Evolutionary conservation across 1,140 invertebrate genomes (phyloP).

Genomic region (Triops longicaudatus): DNA sequence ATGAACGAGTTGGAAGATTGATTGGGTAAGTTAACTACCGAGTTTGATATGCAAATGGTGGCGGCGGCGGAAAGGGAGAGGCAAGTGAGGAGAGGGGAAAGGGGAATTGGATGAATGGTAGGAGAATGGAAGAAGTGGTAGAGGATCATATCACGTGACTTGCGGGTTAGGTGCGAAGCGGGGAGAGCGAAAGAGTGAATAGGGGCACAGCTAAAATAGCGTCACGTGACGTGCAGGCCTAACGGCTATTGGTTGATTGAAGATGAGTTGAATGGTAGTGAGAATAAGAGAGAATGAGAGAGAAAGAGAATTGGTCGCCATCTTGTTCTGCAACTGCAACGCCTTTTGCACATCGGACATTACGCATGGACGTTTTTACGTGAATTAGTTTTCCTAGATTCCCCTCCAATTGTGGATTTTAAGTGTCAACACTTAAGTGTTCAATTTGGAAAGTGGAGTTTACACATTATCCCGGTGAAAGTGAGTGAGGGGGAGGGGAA

Average conservation of each 20-base stretch:
- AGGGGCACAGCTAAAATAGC: conserved; percentile 6
- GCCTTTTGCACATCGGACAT: conserved; percentile 11
- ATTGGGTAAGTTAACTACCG: conserved; percentile 12
- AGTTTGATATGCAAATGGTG: conserved; percentile 10
- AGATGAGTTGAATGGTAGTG: conserved; percentile 15
- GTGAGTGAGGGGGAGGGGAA: background rate
- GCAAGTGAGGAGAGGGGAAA: conserved; percentile 21
- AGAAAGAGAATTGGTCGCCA: background rate
- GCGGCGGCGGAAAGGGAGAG: conserved; percentile 17
- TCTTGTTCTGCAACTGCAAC: conserved; percentile 14
- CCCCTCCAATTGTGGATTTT: background rate
- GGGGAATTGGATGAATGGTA: conserved; percentile 23
- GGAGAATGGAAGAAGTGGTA: conserved; percentile 16
- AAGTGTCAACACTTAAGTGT: background rate
- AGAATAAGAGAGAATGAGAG: conserved; percentile 12
- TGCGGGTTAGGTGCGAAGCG: background rate
- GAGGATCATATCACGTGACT: conserved; percentile 23
- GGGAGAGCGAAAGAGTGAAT: conserved; percentile 2
- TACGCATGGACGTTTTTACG: conserved; percentile 14
- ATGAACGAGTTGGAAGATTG: background rate
- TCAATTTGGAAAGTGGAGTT: background rate
- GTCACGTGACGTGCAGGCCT: conserved; percentile 2
- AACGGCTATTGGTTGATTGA: conserved; percentile 7
- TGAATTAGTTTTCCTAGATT: background rate
- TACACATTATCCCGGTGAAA: background rate